Base-by-base conservation (phyloP, 2,797 vertebrate species). In the Trichosurus vulpecula region DNA sequence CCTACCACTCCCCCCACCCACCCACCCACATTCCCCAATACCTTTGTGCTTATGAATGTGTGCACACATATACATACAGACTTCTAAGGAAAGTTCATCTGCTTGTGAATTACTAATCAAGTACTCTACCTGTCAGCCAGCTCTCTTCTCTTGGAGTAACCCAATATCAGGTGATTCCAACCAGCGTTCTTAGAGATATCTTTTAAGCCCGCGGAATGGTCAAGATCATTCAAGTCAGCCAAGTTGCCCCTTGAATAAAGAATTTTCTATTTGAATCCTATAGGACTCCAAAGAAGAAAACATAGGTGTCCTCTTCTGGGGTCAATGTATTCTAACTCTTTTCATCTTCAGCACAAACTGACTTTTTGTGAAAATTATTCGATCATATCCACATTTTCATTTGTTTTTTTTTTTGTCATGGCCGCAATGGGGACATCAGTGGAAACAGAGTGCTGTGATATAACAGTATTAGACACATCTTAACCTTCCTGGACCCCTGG, bases 121-220 rank as follows among this genome's bases (percentile, higher is more conserved):
- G 89, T 95, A 92, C 30, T 97, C 87, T 41, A 81, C 27, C 4
- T 94, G n/a, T 61, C 92, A 87, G 93, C 90, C 95, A 57, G 61
- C 56, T 29, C 31, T 89, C 10, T 95, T 93, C 22, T 58, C 19
- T 87, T 51, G 29, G 30, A 57, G 29, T 11, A 9, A 3, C 12
- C 57, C 5, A 13, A 56, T 1, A 92, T 9, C 35, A 91, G 41
- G n/a, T 31, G 19, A 10, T n/a, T 93, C 58, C 54, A 56, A n/a
- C 55, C 16, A 53, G 52, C 87, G 90, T 27, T 51, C 16, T 89
- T 47, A 92, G 53, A 95, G 41, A 4, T 87, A 4, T 3, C 41
- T 47, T 47, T 47, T 47, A 51, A 25, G n/a, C n/a, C n/a, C 19
- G 41, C 2, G 16, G 6, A n/a, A 3, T 19, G 41, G 10, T 81